Evolutionary conservation across 2,113 vertebrate genomes (phyloP).

Genomic region (Phainopepla nitens): DNA sequence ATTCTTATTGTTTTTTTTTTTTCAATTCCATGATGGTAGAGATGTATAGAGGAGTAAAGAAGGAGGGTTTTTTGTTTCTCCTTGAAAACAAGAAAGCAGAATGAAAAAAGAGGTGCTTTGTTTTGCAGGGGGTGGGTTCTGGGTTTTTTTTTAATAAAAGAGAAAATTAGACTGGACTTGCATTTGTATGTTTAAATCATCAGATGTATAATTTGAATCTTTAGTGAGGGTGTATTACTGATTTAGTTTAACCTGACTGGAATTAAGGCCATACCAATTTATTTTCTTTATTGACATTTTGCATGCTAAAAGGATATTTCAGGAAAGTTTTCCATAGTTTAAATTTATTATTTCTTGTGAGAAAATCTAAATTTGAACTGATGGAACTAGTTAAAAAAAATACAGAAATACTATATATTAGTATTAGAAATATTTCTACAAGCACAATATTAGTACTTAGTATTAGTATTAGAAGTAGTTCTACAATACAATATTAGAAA

Average conservation of each 20-base stretch:
- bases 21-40: fast-evolving
- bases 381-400: neutral
- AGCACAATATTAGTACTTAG: no score
- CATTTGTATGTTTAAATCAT: neutral
- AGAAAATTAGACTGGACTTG: neutral
- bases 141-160: neutral
- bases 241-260: neutral
- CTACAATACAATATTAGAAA: no score
- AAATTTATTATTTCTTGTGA: neutral
- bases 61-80: fast-evolving
- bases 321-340: neutral
- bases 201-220: neutral
- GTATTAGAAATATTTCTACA: no score
- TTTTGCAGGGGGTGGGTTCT: no score
- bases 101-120: neutral
- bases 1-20: neutral
- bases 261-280: neutral
- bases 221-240: neutral
- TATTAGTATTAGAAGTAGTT: no score
- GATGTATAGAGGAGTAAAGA: neutral
- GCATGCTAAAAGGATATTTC: neutral
- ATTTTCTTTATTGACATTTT: neutral
- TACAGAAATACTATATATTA: neutral
- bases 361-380: neutral
- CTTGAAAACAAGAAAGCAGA: neutral